Base-by-base conservation (phyloP, 2,888 invertebrate genomes). In the Brenthis hecate region DNA sequence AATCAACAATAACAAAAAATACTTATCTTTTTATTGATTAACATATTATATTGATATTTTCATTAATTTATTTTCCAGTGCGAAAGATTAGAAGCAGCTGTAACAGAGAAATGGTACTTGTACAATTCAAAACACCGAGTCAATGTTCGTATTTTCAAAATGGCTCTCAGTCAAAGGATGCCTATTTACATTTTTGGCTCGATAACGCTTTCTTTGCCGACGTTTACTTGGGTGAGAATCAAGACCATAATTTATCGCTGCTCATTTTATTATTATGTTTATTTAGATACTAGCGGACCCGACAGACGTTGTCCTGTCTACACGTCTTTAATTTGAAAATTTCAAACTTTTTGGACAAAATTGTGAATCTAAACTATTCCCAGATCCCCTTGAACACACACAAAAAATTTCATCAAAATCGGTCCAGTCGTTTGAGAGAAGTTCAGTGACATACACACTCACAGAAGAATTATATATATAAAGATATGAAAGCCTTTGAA, bases 151-250 rank as follows among this genome's bases (percentile, higher is more conserved):
- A 89, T 92, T 36, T 91, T 91, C 77, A 81, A 84, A 68, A 84
- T 86, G 78, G 91, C 90, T 0, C 75, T 90, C 8, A 82, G 80
- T 80, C 87, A 89, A 70, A 75, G 84, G 3, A 92, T 92, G 89
- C 89, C 90, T 0, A 88, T 90, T 57, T 86, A 86, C 73, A 90
- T 92, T 71, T 92, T 91, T 76, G 92, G 92, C 0, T 81, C 90
- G 13, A 83, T 86, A 14, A 80, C 85, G 0, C 70, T 92, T 14
- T 90, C 88, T 5, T 74, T 89, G 66, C 88, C 89, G 2, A 92
- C 91, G 13, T 92, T 91, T 75, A 90, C 89, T 68, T 91, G 91
- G 92, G 92, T 90, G 79, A 80, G 82, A 77, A 70, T 56, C 57
- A 69, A 65, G 6, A 56, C 23, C 28, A 47, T 66, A 66, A 56